These are phyloP conservation scores for Chondrilla cf. caribensis DNA, from an alignment of 37 sponge, comb jelly and placozoan genomes.

Conservation along the genomic window DNA sequence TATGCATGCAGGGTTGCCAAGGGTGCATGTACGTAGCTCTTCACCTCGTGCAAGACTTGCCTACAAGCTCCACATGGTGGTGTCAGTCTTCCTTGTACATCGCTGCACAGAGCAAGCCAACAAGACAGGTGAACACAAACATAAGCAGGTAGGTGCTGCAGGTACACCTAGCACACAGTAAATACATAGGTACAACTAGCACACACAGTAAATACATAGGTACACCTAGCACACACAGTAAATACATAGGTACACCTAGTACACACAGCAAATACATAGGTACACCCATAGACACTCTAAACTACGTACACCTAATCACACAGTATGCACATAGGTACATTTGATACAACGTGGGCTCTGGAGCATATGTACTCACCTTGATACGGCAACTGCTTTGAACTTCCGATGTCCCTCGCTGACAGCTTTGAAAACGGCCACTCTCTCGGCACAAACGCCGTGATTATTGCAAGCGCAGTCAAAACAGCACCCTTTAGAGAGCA, in stretches of 20 bases:
- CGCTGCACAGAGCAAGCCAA: no score
- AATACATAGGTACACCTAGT: no score
- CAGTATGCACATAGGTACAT: background rate
- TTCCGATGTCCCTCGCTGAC: slow-evolving; percentile 77
- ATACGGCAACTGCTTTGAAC: slow-evolving; percentile 75
- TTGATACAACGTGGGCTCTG: background rate
- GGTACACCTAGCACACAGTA: no score
- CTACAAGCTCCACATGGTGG: slow-evolving; percentile 89
- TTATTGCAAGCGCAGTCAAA: slow-evolving; percentile 86
- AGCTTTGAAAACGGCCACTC: slow-evolving; percentile 81
- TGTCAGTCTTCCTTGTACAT: background rate
- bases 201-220: no score
- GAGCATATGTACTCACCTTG: slow-evolving; percentile 74
- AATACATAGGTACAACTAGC: no score
- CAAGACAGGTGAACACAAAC: background rate
- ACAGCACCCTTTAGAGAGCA: slow-evolving; percentile 68
- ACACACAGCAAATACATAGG: background rate
- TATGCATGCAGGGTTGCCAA: no score
- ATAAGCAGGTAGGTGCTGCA: no score
- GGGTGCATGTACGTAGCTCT: no score
- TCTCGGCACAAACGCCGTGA: slow-evolving; percentile 80
- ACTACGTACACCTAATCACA: slow-evolving; percentile 1
- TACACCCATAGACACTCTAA: background rate
- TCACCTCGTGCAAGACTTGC: slow-evolving; percentile 72
- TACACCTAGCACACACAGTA: no score